Evolutionary conservation across 2,113 vertebrate genomes (phyloP), one percentile per base, ranked within the genome.

Genomic region (Xenotilapia caudafasciata): DNA sequence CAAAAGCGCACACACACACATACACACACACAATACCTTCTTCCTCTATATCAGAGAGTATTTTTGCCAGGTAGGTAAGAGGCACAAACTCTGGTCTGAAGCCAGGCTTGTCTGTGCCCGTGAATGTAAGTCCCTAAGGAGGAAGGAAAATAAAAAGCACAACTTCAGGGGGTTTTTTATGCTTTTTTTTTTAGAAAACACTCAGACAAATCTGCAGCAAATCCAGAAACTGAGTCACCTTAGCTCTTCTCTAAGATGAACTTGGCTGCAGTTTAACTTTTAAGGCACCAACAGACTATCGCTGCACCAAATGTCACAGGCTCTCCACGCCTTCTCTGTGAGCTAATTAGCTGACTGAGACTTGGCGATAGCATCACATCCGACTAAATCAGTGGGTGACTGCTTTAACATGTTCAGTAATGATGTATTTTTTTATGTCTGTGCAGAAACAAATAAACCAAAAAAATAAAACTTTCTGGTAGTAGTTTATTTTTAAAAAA

Each of bases 51-150:
- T 97, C 96, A 81, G 96, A 95, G 88, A 99, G 95, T 70, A 96
- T 94, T 86, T 96, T 96, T 82, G 96, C 92, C 90, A 99, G 96
- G 94, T 97, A 98, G 93, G 96, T 97, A 21, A 99, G 96, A 82
- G 98, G 98, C 89, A 99, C 95, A 95, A 99, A 99, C 65, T 99
- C 97, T 0, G 96, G 82, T 23, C 86, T 94, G 87, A 96, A 93
- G 0, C 96, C 80, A 0, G 92, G 84, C 82, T 94, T 97, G 83
- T 97, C 96, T 85, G 91, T 94, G 58, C 93, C 4, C 38, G 91
- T 90, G 80, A 93, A 93, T 82, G 47, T 85, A n/a, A 92, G 90
- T 86, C 93, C 94, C 98, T 98, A 94, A 93, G 94, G 91, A 92
- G 31, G 89, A 83, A 68, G 54, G 31, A 35, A 79, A 45, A 26